Base-by-base conservation (phyloP, 2,888 invertebrate genomes). In the Ptychoptera albimana region DNA sequence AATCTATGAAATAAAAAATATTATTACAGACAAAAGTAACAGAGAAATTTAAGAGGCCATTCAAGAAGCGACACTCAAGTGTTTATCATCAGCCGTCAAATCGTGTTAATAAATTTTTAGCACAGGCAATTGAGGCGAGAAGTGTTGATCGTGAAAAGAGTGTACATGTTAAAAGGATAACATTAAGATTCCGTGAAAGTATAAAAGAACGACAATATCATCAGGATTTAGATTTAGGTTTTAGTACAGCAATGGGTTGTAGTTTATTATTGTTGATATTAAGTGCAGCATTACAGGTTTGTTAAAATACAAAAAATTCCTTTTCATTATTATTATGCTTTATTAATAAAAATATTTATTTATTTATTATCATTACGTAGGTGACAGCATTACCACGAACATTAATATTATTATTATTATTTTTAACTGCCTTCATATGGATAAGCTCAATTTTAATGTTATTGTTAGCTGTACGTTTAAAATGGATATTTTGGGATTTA, bases 101-200 rank as follows among this genome's bases (percentile, higher is more conserved):
- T 68, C 77, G 91, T 52, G 89, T 91, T 46, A 91, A 91, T 72
- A 89, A 88, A 63, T 89, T 85, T 67, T 72, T 92, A 56, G 83
- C 86, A 48, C 87, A 89, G 67, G 89, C 89, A 30, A 88, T 91
- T 54, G 86, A 87, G 61, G 89, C 89, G 31, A 74, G 91, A 50
- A 86, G 86, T 58, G 86, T 91, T 48, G 88, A 91, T 60, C 74
- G 86, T 47, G 89, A 91, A 64, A 91, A 91, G 66, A 81, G 84
- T 15, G 82, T 82, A 42, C 87, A 91, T 59, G 88, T 91, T 43
- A 87, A 88, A 60, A 73, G 85, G 41, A 66, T 87, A 48, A 89
- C 89, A 5, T 69, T 92, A 43, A 81, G 82, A 59, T 92, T 92
- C 62, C 85, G 85, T 57, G 86, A 89, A 56, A 70, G 77, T 37